Evolutionary conservation across 1,140 invertebrate species (phyloP), one percentile per base, ranked within the genome.

Genomic region (Coelopa frigida): DNA sequence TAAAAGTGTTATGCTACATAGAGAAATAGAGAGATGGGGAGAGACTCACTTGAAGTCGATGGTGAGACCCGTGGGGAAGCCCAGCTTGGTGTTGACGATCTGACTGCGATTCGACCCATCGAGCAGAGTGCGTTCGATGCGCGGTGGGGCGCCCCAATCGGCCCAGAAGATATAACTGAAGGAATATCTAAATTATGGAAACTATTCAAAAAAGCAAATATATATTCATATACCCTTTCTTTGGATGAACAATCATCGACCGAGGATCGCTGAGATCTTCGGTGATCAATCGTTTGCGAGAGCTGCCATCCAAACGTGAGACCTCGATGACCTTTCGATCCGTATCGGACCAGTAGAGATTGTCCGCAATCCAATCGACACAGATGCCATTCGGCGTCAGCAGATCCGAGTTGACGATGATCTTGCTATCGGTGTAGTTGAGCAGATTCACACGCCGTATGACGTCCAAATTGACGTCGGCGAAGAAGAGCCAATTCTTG

Each of bases 261-360:
- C 86, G 72, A 0, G 87, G 87, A 70, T 90, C 87, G 27, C 80
- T 78, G 4, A 91, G 61, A 39, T 78, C 74, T 29, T 77, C 75
- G 14, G 64, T 74, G 1, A 90, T 71, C 2, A 90, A 61, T 17
- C 75, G 75, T 70, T 90, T 93, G 22, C 88, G 75, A 48, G 75
- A 79, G 2, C 74, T 75, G n/a, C 91, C 92, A 67, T 93, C 85
- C 11, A 92, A 58, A 36, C 81, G 74, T 2, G 84, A 77, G 0
- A 95, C 89, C 71, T 92, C 87, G 24, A 97, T 83, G 7, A 84
- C 76, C 67, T 87, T 88, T 18, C 83, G 78, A 38, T 82, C 80
- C 32, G 84, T 85, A 61, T 92, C 88, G 1, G 87, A 87, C 88
- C 88, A 94, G 63, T 94, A 94, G 15, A 95, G 75, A 63, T 94